Evolutionary conservation across 2,797 vertebrate species (phyloP).

Genomic region (Eulemur mongoz): DNA sequence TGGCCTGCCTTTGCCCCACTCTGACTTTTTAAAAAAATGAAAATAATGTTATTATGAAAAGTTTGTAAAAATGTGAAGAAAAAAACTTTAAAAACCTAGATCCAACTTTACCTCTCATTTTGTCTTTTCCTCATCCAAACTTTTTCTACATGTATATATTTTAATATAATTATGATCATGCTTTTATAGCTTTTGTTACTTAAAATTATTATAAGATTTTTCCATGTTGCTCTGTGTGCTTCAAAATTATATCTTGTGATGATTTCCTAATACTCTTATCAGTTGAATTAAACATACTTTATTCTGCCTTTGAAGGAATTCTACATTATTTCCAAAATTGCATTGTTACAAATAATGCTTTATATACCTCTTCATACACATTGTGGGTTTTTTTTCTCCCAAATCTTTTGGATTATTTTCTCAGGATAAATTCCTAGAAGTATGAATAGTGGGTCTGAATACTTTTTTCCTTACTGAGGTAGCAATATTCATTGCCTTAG

Average conservation of each 20-base stretch:
- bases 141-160: background rate
- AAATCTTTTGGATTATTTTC: background rate
- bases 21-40: background rate
- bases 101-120: background rate
- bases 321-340: background rate
- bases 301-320: background rate
- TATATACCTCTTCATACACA: background rate
- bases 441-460: background rate
- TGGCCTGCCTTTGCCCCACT: background rate
- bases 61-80: background rate
- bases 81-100: background rate
- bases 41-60: background rate
- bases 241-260: background rate
- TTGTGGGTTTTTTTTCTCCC: background rate
- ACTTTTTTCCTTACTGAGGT: background rate
- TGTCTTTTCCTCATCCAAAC: background rate
- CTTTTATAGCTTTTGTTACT: background rate
- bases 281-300: background rate
- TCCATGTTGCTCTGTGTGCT: background rate
- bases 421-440: background rate
- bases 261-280: background rate
- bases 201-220: background rate
- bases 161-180: background rate
- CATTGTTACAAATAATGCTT: background rate
- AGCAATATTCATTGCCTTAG: background rate